Conservation (phyloP, 1,140 invertebrate genomes). For the Drosophila nigromelanica region DNA sequence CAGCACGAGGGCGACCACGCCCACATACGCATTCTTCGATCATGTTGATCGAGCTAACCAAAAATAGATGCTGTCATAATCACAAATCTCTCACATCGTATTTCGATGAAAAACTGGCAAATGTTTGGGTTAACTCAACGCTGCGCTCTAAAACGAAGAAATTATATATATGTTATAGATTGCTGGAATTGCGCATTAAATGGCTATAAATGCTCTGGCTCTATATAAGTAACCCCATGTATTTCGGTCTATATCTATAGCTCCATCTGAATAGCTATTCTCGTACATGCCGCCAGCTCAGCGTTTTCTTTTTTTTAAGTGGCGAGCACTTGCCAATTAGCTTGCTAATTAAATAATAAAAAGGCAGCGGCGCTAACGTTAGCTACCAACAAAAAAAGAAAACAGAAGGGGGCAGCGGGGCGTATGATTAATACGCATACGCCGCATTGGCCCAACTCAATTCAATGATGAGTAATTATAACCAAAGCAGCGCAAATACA, state of each 20-base stretch:
- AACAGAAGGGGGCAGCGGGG: constrained; percentile 5
- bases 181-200: constrained; percentile 38
- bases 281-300: constrained; percentile 32
- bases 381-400: constrained; percentile 17
- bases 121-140: constrained; percentile 19
- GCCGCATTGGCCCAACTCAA: constrained; percentile 43
- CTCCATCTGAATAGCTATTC: constrained; percentile 42
- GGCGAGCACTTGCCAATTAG: constrained; percentile 74
- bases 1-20: constrained; percentile 20
- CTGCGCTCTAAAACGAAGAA: constrained; percentile 48
- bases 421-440: constrained; percentile 57
- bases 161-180: constrained; percentile 17
- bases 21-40: constrained; percentile 48
- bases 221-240: constrained; percentile 12
- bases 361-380: constrained; percentile 45
- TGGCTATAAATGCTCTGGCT: constrained; percentile 7
- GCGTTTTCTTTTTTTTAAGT: neutral
- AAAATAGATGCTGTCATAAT: constrained; percentile 76
- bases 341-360: constrained; percentile 82
- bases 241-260: constrained; percentile 32
- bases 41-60: constrained; percentile 32
- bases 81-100: constrained; percentile 41
- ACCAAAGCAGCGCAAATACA: constrained; percentile 20
- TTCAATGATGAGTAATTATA: constrained; percentile 70
- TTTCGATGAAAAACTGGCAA: neutral